Base-by-base conservation (phyloP, 2,113 vertebrate genomes). In the Pterophyllum scalare region DNA sequence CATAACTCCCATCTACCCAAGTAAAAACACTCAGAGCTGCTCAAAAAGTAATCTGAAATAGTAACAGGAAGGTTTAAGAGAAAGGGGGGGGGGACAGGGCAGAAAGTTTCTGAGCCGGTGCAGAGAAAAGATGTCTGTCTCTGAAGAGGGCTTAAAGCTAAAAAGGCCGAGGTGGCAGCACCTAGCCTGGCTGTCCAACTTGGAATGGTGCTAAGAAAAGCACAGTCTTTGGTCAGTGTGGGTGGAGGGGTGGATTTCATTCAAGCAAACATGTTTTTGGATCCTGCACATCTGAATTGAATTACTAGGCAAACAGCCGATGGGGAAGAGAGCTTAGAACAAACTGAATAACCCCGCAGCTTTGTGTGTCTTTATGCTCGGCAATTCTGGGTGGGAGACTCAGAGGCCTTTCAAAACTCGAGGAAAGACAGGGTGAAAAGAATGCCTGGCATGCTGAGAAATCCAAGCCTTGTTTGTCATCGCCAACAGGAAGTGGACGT, bases 251-350 rank as follows among this genome's bases (percentile, higher is more conserved):
- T 93, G 95, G 93, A 95, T 92, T 94, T 95, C 93, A 92, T 95
- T 96, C 93, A 95, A 93, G 93, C 93, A 96, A 96, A 96, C 95
- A 95, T 95, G 94, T 93, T 95, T 95, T 95, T 94, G 92, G 94
- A 95, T 94, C 93, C 93, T 95, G 93, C 94, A 96, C 95, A 95
- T 95, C 93, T 94, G 94, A 95, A 90, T 95, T 94, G 94, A 95
- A 96, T 96, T 96, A 96, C 94, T 95, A 95, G 92, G 94, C 95
- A 96, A 96, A 96, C 94, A 94, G 94, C 94, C 93, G 90, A 94
- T 90, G 94, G 93, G 94, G 93, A 95, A 92, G 90, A 93, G 93
- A 94, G 92, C 92, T 90, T 92, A 94, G 94, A 92, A 94, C 94
- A 95, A 95, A 95, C 94, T 93, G 94, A 95, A 94, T 93, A 94